Evolutionary conservation across 2,797 vertebrate genomes (phyloP).

Genomic region (Meriones psammophilus): DNA sequence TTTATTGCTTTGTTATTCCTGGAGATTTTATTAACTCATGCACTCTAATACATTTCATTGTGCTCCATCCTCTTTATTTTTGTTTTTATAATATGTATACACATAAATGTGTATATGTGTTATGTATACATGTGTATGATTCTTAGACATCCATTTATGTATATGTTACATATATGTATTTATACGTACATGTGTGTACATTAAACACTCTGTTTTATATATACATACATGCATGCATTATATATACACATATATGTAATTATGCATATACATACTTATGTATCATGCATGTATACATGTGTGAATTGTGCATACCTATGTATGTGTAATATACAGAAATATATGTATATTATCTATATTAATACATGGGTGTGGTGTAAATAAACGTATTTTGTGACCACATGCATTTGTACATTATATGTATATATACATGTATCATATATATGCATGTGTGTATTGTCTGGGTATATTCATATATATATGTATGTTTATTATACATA

Average conservation of each 20-base stretch:
- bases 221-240: neutral
- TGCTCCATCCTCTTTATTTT: neutral
- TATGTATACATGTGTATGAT: neutral
- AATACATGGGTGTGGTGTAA: too few relatives aligned
- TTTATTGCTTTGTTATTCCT: neutral
- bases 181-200: neutral
- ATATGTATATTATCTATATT: too few relatives aligned
- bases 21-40: neutral
- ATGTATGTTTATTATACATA: neutral
- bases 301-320: too few relatives aligned
- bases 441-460: neutral
- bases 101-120: neutral
- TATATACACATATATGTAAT: neutral
- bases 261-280: neutral
- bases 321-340: too few relatives aligned
- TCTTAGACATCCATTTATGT: neutral
- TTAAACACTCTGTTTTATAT: neutral
- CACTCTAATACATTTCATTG: neutral
- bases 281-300: too few relatives aligned
- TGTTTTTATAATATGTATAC: neutral
- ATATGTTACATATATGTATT: neutral
- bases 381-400: too few relatives aligned
- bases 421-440: neutral
- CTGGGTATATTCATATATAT: neutral
- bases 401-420: neutral